These are phyloP conservation scores for Gymnocypris eckloni DNA, from an alignment of 2,797 vertebrate genomes.

Conservation along the genomic window DNA sequence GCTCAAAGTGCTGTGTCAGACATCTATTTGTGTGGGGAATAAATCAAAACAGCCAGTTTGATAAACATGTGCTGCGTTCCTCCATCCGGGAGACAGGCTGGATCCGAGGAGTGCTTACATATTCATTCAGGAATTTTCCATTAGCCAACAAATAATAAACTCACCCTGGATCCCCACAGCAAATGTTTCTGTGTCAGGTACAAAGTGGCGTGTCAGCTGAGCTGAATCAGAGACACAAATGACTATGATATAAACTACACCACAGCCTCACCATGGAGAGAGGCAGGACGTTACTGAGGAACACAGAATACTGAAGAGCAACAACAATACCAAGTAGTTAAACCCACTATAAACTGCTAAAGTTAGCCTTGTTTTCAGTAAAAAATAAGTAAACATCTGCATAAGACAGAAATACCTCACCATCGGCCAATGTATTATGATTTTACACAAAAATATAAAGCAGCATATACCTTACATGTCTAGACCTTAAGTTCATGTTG, in stretches of 20 bases:
- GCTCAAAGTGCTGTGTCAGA: conserved; percentile 45
- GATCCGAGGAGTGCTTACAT: conserved; percentile 55
- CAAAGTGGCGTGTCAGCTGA: conserved; percentile 46
- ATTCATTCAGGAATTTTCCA: conserved; percentile 62
- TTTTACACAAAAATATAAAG: neutral
- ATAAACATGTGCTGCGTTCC: conserved; percentile 44
- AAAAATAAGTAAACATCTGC: neutral
- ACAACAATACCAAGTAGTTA: conserved; percentile 3
- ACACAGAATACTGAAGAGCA: neutral
- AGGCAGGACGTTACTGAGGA: neutral
- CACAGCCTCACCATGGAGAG: neutral
- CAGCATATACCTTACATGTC: neutral
- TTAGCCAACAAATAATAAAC: conserved; percentile 64
- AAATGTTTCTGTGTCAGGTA: conserved; percentile 47
- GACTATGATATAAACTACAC: conserved; percentile 8
- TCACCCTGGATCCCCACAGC: conserved; percentile 48
- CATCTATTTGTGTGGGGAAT: conserved; percentile 18
- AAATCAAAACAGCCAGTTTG: conserved; percentile 46
- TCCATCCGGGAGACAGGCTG: conserved; percentile 26
- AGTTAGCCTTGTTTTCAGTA: neutral
- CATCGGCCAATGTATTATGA: neutral
- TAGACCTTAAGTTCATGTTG: neutral
- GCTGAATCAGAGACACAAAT: conserved; percentile 33
- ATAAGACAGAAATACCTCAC: neutral
- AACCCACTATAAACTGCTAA: neutral